These are phyloP conservation scores for Scaptomyza caliginosa DNA, from an alignment of 2,888 invertebrate genomes.

Conservation along the genomic window DNA sequence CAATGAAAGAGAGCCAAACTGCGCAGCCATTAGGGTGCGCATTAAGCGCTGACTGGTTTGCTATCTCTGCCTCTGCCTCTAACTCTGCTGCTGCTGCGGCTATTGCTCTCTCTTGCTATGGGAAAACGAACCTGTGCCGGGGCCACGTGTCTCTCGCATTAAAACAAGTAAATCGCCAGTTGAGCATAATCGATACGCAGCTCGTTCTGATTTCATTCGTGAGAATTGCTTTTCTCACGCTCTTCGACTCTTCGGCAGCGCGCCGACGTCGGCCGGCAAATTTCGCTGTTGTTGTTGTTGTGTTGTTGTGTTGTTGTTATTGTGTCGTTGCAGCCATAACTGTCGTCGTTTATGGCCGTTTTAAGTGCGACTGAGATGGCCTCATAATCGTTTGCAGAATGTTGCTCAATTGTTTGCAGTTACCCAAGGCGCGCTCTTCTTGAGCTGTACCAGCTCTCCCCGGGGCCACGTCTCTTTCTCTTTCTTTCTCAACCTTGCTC, in stretches of 20 bases:
- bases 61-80: slow-evolving; percentile 4
- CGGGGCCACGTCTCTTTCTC: neutral
- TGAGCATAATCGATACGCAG: slow-evolving; percentile 80
- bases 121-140: slow-evolving; percentile 43
- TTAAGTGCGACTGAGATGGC: slow-evolving; percentile 84
- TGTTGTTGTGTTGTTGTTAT: neutral
- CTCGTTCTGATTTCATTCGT: slow-evolving; percentile 73
- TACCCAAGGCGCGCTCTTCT: slow-evolving; percentile 48
- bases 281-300: slow-evolving; percentile 25
- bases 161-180: slow-evolving; percentile 74
- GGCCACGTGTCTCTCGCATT: slow-evolving; percentile 80
- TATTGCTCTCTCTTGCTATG: slow-evolving; percentile 20
- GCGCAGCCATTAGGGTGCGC: slow-evolving; percentile 71
- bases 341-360: slow-evolving; percentile 83
- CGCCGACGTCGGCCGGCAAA: slow-evolving; percentile 48
- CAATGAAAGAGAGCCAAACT: slow-evolving; percentile 53
- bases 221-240: slow-evolving; percentile 80
- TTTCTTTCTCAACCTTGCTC: neutral
- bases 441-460: neutral
- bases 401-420: slow-evolving; percentile 77
- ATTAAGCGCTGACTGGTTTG: slow-evolving; percentile 41
- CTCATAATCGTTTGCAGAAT: slow-evolving; percentile 84
- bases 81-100: slow-evolving; percentile 4
- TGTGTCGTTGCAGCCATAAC: slow-evolving; percentile 72
- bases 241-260: slow-evolving; percentile 62